These are phyloP conservation scores for Mimas tiliae DNA, from an alignment of 2,888 invertebrate genomes.

Conservation along the genomic window DNA sequence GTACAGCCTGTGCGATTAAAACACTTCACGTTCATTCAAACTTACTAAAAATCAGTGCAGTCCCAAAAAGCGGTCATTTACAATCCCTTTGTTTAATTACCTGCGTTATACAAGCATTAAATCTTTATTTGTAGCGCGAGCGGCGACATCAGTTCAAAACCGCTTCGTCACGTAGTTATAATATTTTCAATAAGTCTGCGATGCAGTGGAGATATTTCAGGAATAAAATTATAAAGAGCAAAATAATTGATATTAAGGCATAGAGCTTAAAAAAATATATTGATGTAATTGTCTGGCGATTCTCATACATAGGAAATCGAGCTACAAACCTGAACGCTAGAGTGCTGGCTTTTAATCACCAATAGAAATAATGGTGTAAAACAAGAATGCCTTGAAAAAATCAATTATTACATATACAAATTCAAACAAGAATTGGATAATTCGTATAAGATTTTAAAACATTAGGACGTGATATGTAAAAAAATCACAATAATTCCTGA, in stretches of 20 bases:
- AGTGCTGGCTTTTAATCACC: too few species aligned
- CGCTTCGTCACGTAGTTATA: constrained; percentile 13
- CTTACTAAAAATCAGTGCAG: background rate
- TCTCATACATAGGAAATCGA: too few species aligned
- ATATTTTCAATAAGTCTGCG: constrained; percentile 24
- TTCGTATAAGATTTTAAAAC: too few species aligned
- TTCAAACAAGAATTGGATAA: too few species aligned
- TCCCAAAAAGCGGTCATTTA: background rate
- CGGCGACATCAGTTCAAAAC: background rate
- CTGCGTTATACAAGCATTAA: background rate
- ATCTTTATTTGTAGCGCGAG: constrained; percentile 3
- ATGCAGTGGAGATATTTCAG: constrained; percentile 8
- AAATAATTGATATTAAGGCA: background rate
- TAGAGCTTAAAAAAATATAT: too few species aligned
- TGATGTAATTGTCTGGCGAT: too few species aligned
- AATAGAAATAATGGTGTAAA: too few species aligned
- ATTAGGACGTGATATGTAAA: background rate
- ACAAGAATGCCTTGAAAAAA: too few species aligned
- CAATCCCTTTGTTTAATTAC: background rate
- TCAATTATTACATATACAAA: too few species aligned
- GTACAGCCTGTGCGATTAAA: background rate
- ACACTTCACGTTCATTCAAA: background rate
- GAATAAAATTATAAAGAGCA: background rate
- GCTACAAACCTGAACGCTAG: too few species aligned
- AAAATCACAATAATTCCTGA: background rate